Evolutionary conservation across 2,888 invertebrate genomes (phyloP).

Genomic region (Eristalinus sepulchralis): DNA sequence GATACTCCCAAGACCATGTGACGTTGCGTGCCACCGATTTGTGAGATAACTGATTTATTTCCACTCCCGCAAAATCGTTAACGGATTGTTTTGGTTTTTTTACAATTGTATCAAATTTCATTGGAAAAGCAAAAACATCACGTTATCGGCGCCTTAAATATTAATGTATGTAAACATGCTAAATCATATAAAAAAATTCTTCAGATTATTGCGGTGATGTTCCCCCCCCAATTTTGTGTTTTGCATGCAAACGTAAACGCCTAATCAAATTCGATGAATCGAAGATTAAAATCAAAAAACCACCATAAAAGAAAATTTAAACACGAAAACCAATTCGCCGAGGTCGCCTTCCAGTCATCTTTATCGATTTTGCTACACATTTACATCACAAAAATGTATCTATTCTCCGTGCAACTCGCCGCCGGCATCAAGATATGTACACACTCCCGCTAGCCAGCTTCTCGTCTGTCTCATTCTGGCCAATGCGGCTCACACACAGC

Average conservation of each 20-base stretch:
- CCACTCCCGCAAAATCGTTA: too few species aligned
- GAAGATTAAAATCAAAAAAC: constrained; percentile 59
- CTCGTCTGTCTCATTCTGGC: constrained; percentile 48
- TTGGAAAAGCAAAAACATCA: too few species aligned
- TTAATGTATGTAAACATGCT: not conserved
- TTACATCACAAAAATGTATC: constrained; percentile 31
- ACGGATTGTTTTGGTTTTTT: not conserved
- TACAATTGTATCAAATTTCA: not conserved
- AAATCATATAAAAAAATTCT: not conserved
- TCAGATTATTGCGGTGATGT: constrained; percentile 18
- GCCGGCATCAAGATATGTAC: constrained; percentile 42
- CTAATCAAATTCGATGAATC: constrained; percentile 60
- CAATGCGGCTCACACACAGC: not conserved
- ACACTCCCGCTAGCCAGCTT: constrained; percentile 3
- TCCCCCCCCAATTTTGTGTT: constrained; percentile 31
- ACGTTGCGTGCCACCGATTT: too few species aligned
- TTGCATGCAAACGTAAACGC: constrained; percentile 33
- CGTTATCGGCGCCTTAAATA: too few species aligned
- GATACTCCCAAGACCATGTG: too few species aligned
- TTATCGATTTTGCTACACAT: constrained; percentile 59
- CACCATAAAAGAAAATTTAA: constrained; percentile 65
- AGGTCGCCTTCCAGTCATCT: constrained; percentile 50
- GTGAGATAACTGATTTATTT: too few species aligned
- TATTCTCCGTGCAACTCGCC: constrained; percentile 19
- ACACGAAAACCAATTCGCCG: constrained; percentile 41